phyloP scores from a whole-genome alignment of 1,140 invertebrate genomes.

The Brachionus koreanus region DNA sequence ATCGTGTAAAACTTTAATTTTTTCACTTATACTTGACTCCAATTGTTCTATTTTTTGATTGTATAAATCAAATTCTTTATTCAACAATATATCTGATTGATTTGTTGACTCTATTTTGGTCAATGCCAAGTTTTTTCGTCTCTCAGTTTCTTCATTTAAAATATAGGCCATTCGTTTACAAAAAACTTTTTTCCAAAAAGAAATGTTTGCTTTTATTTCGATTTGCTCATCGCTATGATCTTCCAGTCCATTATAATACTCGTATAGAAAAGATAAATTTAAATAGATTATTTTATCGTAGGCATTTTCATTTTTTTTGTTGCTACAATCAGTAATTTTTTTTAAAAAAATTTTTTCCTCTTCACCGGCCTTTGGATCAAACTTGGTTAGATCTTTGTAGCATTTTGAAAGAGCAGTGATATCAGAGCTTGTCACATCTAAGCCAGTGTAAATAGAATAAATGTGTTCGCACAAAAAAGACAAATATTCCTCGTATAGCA shows the following conservation, averaged over 20 bases:
- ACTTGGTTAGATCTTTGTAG: neutral
- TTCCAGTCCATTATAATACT: neutral
- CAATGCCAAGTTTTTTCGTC: neutral
- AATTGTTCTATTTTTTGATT: neutral
- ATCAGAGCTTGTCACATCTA: neutral
- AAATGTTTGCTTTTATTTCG: neutral
- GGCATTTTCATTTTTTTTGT: neutral
- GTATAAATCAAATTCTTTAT: neutral
- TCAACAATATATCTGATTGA: neutral
- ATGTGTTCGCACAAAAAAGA: neutral
- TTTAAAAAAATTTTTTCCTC: neutral
- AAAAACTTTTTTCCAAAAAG: neutral
- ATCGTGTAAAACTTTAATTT: neutral
- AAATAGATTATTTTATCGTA: neutral
- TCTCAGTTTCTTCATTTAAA: neutral
- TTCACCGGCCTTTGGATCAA: neutral
- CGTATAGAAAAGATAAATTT: neutral
- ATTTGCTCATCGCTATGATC: neutral
- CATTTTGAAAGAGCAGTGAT: neutral
- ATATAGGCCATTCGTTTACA: neutral
- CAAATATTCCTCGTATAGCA: neutral
- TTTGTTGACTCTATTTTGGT: neutral
- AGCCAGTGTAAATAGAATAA: neutral
- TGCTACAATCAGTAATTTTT: neutral
- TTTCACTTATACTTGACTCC: neutral